phyloP scores from a whole-genome alignment of 2,797 vertebrate genomes.

The Furcifer pardalis region DNA sequence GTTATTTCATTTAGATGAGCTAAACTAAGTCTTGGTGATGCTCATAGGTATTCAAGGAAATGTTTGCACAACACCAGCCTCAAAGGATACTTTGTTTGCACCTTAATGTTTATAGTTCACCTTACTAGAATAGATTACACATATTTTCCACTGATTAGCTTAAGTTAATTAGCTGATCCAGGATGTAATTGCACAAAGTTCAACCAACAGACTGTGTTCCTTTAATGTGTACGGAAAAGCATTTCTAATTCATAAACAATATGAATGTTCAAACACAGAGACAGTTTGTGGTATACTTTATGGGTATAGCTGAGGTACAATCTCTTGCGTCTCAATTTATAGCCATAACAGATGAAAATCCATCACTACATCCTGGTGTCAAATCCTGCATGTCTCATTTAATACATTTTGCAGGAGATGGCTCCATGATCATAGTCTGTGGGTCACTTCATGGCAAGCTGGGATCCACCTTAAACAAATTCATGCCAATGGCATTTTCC shows the following conservation, averaged over 20 bases:
- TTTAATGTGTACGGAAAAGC: neutral
- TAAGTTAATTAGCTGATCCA: neutral
- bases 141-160: neutral
- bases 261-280: neutral
- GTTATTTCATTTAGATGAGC: neutral
- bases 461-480: too few relatives aligned
- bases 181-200: neutral
- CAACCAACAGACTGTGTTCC: neutral
- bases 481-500: too few relatives aligned
- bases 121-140: neutral
- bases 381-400: too few relatives aligned
- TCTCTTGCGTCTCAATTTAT: neutral
- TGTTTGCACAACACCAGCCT: neutral
- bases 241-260: neutral
- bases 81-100: neutral
- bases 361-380: neutral
- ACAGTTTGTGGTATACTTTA: neutral
- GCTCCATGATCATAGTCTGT: too few relatives aligned
- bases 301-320: neutral
- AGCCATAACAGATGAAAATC: neutral
- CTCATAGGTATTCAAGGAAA: neutral
- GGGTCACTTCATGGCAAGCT: too few relatives aligned
- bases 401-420: too few relatives aligned
- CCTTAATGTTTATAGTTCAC: neutral
- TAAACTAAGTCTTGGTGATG: neutral